Evolutionary conservation across 2,888 invertebrate species (phyloP).

Genomic region (Polydrusus cervinus): DNA sequence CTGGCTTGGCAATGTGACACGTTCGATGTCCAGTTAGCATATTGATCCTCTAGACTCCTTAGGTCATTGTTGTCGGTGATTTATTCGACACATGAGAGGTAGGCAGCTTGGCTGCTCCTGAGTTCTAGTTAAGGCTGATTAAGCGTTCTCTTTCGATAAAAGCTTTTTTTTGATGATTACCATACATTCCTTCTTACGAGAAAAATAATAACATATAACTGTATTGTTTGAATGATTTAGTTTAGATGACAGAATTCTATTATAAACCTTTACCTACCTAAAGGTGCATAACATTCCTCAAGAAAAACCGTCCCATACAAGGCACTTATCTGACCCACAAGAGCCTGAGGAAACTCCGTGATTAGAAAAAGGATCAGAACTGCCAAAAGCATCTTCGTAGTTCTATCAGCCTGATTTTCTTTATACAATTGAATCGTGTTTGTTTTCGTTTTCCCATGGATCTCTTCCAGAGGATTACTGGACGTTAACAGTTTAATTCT

Average conservation of each 20-base stretch:
- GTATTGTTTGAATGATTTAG: background rate
- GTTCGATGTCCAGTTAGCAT: too few species aligned
- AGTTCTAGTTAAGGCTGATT: too few species aligned
- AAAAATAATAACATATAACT: background rate
- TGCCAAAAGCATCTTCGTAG: slow-evolving; percentile 89
- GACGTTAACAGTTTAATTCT: slow-evolving; percentile 52
- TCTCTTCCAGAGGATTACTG: slow-evolving; percentile 40
- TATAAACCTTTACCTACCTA: slow-evolving; percentile 52
- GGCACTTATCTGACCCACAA: slow-evolving; percentile 72
- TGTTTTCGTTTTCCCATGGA: slow-evolving; percentile 20
- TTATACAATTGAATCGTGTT: slow-evolving; percentile 56
- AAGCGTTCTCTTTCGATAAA: too few species aligned
- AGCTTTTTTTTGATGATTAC: too few species aligned
- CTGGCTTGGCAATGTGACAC: too few species aligned
- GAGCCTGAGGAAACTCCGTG: slow-evolving; percentile 84
- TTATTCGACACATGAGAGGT: too few species aligned
- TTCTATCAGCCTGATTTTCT: slow-evolving; percentile 85
- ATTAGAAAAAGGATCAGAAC: slow-evolving; percentile 87
- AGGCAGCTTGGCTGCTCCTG: too few species aligned
- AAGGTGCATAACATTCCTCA: slow-evolving; percentile 56
- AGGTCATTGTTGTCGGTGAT: too few species aligned
- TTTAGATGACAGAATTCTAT: too few species aligned
- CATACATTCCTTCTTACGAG: too few species aligned
- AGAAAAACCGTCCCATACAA: slow-evolving; percentile 56
- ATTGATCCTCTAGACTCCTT: too few species aligned